Evolutionary conservation across 1,140 invertebrate species (phyloP), one percentile per base, ranked within the genome.

Genomic region (Drosophila trapezifrons): DNA sequence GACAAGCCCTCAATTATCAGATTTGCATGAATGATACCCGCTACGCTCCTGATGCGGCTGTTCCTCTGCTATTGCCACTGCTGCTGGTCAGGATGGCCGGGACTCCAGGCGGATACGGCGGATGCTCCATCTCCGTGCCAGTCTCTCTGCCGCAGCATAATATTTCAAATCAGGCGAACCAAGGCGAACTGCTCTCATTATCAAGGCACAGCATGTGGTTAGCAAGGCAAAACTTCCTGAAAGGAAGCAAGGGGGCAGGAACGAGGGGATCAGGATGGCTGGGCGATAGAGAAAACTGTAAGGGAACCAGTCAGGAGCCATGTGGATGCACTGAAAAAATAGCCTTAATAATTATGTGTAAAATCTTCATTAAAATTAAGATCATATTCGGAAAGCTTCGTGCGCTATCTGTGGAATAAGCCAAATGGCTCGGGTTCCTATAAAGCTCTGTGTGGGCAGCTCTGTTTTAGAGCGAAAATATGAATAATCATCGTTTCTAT

Each of bases 121-220:
- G 51, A 65, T 78, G 27, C 66, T 78, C 55, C 45, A 43, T 52
- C 57, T 79, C 29, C 43, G 51, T 40, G 38, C 18, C 17, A 9
- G 59, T 37, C 49, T 40, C 35, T 78, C 62, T 82, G 80, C 58
- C 76, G 76, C 79, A 80, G 84, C 72, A 77, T 80, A 87, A 87
- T 87, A 87, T 89, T 87, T 87, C 84, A 87, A 87, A 87, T 87
- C 76, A 87, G 81, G 83, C 84, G 69, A 71, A 71, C 75, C 59
- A 66, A 74, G 78, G 79, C 66, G 55, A 72, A 63, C 77, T 80
- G 69, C 81, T 89, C 80, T 89, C 84, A 89, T 89, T 89, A 89
- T 84, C 80, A 89, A 89, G 83, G 84, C 84, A 90, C 85, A 89
- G 85, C 84, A 89, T 89, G 80, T 89, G 84, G 84, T 89, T 89